Percentiles rank a stretch among this genome's conserved stretches.
phyloP scores from a whole-genome alignment of 2,113 vertebrate species.

The Protomyctophum bolini region DNA sequence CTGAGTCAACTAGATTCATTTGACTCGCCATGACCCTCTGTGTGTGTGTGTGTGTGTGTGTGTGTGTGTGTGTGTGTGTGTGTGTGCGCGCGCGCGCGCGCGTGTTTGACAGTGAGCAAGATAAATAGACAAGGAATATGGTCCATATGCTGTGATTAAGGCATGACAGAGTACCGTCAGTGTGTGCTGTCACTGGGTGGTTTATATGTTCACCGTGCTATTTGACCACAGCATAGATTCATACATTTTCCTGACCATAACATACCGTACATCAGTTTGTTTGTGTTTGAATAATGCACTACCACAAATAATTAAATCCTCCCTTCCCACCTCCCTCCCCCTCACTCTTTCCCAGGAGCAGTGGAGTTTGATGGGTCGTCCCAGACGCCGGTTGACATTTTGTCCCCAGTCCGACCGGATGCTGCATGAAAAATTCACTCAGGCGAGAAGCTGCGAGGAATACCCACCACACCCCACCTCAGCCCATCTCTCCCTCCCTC shows the following conservation, averaged over 20 bases:
- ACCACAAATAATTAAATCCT: conserved; percentile 64
- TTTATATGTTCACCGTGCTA: too few relatives aligned
- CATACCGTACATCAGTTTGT: conserved; percentile 7
- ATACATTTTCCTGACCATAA: too few relatives aligned
- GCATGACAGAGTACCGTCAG: too few relatives aligned
- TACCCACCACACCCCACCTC: conserved; percentile 76
- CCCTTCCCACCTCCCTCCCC: conserved; percentile 54
- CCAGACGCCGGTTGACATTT: conserved; percentile 88
- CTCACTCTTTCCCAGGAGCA: conserved; percentile 69
- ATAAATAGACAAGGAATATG: too few relatives aligned
- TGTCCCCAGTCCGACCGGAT: conserved; percentile 90
- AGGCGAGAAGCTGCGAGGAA: conserved; percentile 86
- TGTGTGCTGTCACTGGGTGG: too few relatives aligned
- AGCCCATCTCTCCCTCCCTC: conserved; percentile 76
- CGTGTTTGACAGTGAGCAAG: background rate
- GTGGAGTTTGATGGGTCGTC: conserved; percentile 83
- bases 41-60: background rate
- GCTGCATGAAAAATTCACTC: conserved; percentile 92
- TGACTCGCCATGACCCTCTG: conserved; percentile 72
- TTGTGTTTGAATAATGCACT: conserved; percentile 36
- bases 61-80: conserved; percentile 42
- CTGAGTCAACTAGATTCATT: conserved; percentile 70
- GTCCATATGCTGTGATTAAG: background rate
- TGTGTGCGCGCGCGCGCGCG: background rate
- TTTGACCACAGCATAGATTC: too few relatives aligned